A percentile compares a stretch with the other conserved stretches of the same genome.
phyloP scores from a whole-genome alignment of 1,140 invertebrate genomes.

The Heliconius nattereri region DNA sequence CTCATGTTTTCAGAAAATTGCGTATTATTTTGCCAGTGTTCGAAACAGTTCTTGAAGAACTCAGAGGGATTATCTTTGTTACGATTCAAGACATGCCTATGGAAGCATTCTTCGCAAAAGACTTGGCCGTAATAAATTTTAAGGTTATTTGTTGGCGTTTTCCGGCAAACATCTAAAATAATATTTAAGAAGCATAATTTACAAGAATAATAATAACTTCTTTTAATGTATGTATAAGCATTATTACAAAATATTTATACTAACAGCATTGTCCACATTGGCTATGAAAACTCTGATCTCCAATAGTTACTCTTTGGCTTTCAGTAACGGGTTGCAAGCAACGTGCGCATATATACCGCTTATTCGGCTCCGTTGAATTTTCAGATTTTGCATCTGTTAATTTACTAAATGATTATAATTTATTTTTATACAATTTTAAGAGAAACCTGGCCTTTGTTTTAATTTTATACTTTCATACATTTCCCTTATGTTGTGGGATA shows the following conservation, averaged over 20 bases:
- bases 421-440: too few relatives aligned
- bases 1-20: constrained; percentile 67
- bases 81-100: constrained; percentile 58
- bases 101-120: constrained; percentile 72
- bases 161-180: constrained; percentile 61
- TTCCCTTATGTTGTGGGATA: too few relatives aligned
- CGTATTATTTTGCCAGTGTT: constrained; percentile 66
- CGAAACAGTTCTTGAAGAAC: constrained; percentile 68
- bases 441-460: too few relatives aligned
- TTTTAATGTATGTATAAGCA: too few relatives aligned
- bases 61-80: constrained; percentile 62
- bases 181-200: not conserved
- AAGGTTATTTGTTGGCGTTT: constrained; percentile 53
- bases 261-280: constrained; percentile 71
- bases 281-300: constrained; percentile 61
- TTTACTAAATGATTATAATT: not conserved
- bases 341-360: constrained; percentile 59
- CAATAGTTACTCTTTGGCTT: constrained; percentile 53
- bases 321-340: constrained; percentile 62
- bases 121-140: constrained; percentile 75
- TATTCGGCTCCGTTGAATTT: constrained; percentile 38
- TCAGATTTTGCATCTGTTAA: constrained; percentile 19
- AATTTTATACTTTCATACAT: too few relatives aligned
- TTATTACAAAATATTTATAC: constrained; percentile 29
- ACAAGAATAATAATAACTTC: not conserved